A percentile compares a stretch with the other conserved stretches of the same genome.
These are phyloP conservation scores for Phrynocephalus forsythii DNA, from an alignment of 2,797 vertebrate genomes.

Conservation along the genomic window DNA sequence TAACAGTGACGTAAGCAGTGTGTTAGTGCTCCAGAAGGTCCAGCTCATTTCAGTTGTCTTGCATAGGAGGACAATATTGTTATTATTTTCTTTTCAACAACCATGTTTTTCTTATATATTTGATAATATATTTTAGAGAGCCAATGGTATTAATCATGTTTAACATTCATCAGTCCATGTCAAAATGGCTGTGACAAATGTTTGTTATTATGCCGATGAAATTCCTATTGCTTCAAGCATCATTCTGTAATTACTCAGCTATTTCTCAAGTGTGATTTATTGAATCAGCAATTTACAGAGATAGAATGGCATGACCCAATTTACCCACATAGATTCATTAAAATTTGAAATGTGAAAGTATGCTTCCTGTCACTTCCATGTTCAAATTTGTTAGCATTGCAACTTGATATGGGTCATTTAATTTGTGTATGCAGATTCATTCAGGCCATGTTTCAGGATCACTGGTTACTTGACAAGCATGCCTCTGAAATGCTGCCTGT, in stretches of 20 bases:
- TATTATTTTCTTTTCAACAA: slow-evolving; percentile 15
- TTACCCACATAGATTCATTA: slow-evolving; percentile 82
- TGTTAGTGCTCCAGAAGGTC: no score
- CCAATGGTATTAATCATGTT: slow-evolving; percentile 72
- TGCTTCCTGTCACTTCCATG: slow-evolving; percentile 74
- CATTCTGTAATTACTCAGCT: slow-evolving; percentile 80
- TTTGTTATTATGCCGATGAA: slow-evolving; percentile 77
- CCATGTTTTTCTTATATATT: slow-evolving; percentile 38
- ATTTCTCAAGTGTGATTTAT: slow-evolving; percentile 76
- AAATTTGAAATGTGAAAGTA: slow-evolving; percentile 77
- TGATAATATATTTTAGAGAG: slow-evolving; percentile 59
- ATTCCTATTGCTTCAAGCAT: slow-evolving; percentile 65
- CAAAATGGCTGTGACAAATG: slow-evolving; percentile 77
- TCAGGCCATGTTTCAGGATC: slow-evolving; percentile 46
- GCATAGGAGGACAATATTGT: background rate
- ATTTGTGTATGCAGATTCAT: slow-evolving; percentile 66
- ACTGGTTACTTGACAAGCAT: slow-evolving; percentile 42
- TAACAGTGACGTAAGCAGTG: background rate
- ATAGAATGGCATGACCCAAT: slow-evolving; percentile 76
- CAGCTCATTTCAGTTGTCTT: slow-evolving; percentile 16
- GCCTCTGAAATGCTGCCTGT: slow-evolving; percentile 50
- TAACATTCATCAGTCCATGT: slow-evolving; percentile 63
- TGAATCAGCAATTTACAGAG: slow-evolving; percentile 76
- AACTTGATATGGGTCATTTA: slow-evolving; percentile 69
- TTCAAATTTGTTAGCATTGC: slow-evolving; percentile 67